A percentile compares a stretch with the other conserved stretches of the same genome.
Conservation (phyloP, 2,797 vertebrate genomes). For the Spinus pinus region DNA sequence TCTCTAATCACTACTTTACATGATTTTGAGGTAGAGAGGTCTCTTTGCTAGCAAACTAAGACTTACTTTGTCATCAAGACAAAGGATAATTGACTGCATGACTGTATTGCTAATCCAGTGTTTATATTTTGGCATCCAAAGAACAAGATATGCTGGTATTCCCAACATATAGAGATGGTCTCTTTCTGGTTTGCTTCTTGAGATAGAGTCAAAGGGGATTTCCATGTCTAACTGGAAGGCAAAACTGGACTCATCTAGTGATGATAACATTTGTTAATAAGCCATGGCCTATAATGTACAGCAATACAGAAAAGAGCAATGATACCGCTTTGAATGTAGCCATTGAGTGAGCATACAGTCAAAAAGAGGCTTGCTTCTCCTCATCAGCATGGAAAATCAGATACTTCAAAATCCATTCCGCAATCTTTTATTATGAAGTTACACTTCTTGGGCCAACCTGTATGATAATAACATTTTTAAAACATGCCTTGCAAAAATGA, state of each 20-base stretch:
- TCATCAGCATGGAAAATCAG: not conserved
- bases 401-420: not conserved
- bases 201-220: not conserved
- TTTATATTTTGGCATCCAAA: not conserved
- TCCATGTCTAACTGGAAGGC: not conserved
- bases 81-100: not conserved
- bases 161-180: not conserved
- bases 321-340: slow-evolving; percentile 5
- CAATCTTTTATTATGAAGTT: slow-evolving; percentile 12
- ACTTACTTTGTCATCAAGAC: not conserved
- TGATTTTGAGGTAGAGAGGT: not conserved
- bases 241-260: not conserved
- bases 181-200: not conserved
- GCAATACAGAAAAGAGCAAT: not conserved
- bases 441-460: not conserved
- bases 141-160: not conserved
- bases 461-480: not conserved
- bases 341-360: not conserved
- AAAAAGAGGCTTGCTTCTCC: not conserved
- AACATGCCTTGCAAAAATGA: slow-evolving; percentile 19
- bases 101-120: not conserved
- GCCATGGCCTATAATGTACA: not conserved
- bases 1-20: not conserved
- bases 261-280: not conserved
- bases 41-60: not conserved